Evolutionary conservation across 2,797 vertebrate genomes (phyloP), one percentile per base, ranked within the genome.

Genomic region (Leptatherina wallacei): DNA sequence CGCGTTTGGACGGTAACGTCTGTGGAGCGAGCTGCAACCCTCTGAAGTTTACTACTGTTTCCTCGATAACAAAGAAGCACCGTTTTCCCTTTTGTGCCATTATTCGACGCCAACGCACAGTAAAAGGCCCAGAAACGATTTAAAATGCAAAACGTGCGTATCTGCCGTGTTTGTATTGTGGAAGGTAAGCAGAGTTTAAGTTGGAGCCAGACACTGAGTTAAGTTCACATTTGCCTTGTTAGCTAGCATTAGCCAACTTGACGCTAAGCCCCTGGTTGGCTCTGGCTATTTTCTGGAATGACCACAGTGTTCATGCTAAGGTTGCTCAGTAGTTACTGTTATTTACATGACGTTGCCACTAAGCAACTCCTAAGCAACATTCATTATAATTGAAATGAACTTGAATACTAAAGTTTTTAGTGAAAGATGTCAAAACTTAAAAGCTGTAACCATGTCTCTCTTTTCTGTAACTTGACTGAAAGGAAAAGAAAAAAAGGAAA

Each of bases 221-320:
- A 76, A 75, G 65, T 81, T 80, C 68, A 58, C 65, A 36, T 42
- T 76, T 40, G 85, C 86, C 61, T 32, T 59, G 81, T 64, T 92
- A 90, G 90, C 87, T 91, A 89, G 88, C 86, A 57, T 87, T 91
- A 88, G 88, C 78, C 32, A 29, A 33, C n/a, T 65, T 58, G 55
- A 70, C 44, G 83, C 79, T 88, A 89, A 88, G 30, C 69, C 57
- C 42, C 3, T 22, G 14, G 32, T n/a, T 13, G 82, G 81, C 40
- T 69, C 63, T 40, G 86, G 78, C 82, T 91, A 84, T 73, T 88
- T 87, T 59, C 83, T 89, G 89, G 71, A 79, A 3, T 47, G 55
- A 35, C 55, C 40, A 27, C 40, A 24, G 27, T 35, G 65, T 49
- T 20, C 32, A 13, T 51, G 52, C 58, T 67, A 47, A 69, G 13